Evolutionary conservation across 2,888 invertebrate species (phyloP).

Genomic region (Drosophila lacicola): DNA sequence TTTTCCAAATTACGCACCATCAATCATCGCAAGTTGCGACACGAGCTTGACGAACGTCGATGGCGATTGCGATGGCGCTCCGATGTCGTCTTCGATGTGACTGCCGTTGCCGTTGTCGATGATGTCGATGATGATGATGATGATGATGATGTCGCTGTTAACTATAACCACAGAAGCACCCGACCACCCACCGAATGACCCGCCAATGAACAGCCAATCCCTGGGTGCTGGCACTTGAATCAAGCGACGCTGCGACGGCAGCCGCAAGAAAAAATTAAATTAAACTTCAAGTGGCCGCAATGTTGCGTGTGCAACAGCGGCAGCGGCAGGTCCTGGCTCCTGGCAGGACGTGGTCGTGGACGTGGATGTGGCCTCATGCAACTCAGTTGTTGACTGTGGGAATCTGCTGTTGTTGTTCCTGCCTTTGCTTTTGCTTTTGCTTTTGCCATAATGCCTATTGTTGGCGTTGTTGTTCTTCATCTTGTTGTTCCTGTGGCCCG

Average conservation of each 20-base stretch:
- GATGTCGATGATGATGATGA: slow-evolving; percentile 14
- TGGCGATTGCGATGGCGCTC: slow-evolving; percentile 41
- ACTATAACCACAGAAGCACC: slow-evolving; percentile 48
- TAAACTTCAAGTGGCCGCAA: slow-evolving; percentile 79
- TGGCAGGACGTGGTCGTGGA: slow-evolving; percentile 8
- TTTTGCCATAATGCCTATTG: slow-evolving; percentile 30
- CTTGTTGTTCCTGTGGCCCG: slow-evolving; percentile 39
- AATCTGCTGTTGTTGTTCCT: slow-evolving; percentile 42
- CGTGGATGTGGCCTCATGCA: slow-evolving; percentile 26
- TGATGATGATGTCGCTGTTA: slow-evolving; percentile 40
- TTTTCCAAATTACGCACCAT: slow-evolving; percentile 83
- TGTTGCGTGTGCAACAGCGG: slow-evolving; percentile 53
- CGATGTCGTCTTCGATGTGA: slow-evolving; percentile 30
- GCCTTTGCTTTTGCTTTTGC: slow-evolving; percentile 18
- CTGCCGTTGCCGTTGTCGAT: slow-evolving; percentile 36
- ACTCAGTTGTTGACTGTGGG: slow-evolving; percentile 48
- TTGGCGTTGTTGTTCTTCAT: slow-evolving; percentile 14
- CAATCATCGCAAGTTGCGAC: slow-evolving; percentile 79
- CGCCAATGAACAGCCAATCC: slow-evolving; percentile 65
- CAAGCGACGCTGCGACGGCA: slow-evolving; percentile 68
- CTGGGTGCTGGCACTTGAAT: slow-evolving; percentile 68
- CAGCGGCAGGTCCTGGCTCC: slow-evolving; percentile 38
- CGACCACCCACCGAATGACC: slow-evolving; percentile 39
- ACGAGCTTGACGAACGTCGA: slow-evolving; percentile 75
- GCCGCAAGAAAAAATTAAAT: slow-evolving; percentile 78